Evolutionary conservation across 1,140 invertebrate genomes (phyloP), one percentile per base, ranked within the genome.

Genomic region (Theocolax elegans): DNA sequence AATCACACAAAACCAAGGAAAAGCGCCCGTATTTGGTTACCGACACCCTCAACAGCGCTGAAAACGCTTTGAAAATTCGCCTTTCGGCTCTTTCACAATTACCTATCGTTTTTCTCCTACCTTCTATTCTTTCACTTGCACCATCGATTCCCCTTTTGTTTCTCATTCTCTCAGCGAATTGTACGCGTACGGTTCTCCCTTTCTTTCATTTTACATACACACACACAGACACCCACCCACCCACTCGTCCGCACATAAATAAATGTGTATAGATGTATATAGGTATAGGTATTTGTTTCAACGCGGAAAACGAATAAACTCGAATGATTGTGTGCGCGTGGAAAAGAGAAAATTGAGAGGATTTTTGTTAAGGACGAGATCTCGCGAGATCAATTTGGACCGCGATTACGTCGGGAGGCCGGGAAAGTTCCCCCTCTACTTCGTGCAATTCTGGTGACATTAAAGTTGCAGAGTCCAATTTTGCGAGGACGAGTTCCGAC

Each of bases 391-490:
- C 48, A 69, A 69, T 69, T 69, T 69, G 13, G 12, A 4, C 7
- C 31, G 44, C 65, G 63, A 48, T 58, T 44, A 59, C 42, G 38
- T 15, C 13, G 13, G 35, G 17, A 4, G 38, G 23, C 15, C 7
- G 21, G 23, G 21, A 3, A 49, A 23, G 7, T 21, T 35, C 17
- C 13, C 7, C 40, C 27, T 40, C 35, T 54, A 7, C 25, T 27
- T 2, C 1, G 15, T 13, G 40, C 67, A 49, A 65, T 71, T 69
- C 48, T 23, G 17, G 7, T 21, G 35, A 46, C 58, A 54, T 69
- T 54, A 69, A 69, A 69, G 15, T 69, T 69, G 48, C 58, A 69
- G 10, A 29, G 35, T 62, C 8, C 38, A 69, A 69, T 62, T 69
- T 69, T 42, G 46, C 31, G 31, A 38, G 40, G 23, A 54, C 15